Evolutionary conservation across 2,888 invertebrate genomes (phyloP).

Genomic region (Anthoptus insignis): DNA sequence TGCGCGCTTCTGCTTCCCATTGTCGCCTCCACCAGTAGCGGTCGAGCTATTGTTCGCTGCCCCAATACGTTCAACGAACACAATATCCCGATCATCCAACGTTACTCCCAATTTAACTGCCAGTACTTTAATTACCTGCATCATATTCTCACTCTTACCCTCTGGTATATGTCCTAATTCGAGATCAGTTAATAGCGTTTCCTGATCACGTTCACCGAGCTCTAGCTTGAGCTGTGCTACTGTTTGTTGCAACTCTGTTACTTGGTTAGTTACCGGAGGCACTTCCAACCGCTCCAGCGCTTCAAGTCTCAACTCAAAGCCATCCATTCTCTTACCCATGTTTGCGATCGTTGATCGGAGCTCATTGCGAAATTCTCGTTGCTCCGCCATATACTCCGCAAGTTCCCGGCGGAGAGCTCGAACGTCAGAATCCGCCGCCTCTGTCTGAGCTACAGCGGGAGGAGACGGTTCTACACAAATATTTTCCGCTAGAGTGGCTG

Average conservation of each 20-base stretch:
- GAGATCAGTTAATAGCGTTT: not conserved
- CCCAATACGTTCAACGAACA: not conserved
- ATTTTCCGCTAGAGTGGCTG: not conserved
- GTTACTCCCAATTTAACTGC: not conserved
- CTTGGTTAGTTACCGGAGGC: not conserved
- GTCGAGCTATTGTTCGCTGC: not conserved
- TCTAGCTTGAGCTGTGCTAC: not conserved
- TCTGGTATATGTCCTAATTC: not conserved
- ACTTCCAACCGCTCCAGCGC: not conserved
- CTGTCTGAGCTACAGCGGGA: not conserved
- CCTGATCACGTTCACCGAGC: not conserved
- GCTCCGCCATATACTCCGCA: slow-evolving; percentile 1
- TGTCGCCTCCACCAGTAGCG: not conserved
- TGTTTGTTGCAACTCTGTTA: slow-evolving; percentile 6
- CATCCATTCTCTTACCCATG: not conserved
- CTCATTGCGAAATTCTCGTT: slow-evolving; percentile 6
- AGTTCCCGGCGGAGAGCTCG: not conserved
- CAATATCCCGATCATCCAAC: not conserved
- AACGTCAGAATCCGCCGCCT: not conserved
- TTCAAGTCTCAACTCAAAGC: not conserved
- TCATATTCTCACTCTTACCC: not conserved
- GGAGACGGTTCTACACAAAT: not conserved
- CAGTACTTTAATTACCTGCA: not conserved
- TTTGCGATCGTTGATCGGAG: not conserved
- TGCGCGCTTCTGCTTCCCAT: not conserved